phyloP scores from a whole-genome alignment of 2,888 invertebrate species.

The Ephialtes manifestator region DNA sequence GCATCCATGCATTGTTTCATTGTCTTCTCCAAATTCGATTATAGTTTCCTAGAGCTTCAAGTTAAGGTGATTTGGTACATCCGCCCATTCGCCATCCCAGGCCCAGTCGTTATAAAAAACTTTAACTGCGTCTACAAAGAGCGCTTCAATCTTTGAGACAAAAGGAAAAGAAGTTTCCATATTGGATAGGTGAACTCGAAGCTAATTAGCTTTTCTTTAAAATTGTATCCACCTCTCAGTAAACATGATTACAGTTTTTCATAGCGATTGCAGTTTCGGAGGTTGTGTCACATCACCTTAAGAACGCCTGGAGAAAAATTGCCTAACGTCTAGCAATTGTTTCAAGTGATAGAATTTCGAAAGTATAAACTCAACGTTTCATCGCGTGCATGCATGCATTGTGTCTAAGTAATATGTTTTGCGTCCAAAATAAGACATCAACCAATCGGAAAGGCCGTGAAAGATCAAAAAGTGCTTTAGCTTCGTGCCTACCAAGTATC shows the following conservation, averaged over 20 bases:
- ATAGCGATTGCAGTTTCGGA: too few relatives aligned
- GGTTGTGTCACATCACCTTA: too few relatives aligned
- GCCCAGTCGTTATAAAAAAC: too few relatives aligned
- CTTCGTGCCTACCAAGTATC: slow-evolving; percentile 70
- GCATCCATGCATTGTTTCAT: slow-evolving; percentile 19
- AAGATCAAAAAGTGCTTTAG: slow-evolving; percentile 70
- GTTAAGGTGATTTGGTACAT: background rate
- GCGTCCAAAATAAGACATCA: background rate
- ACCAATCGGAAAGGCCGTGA: slow-evolving; percentile 22
- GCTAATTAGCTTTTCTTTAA: background rate
- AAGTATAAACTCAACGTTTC: background rate
- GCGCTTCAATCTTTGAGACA: too few relatives aligned
- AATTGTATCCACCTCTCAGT: too few relatives aligned
- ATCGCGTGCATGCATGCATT: slow-evolving; percentile 62
- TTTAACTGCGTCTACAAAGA: too few relatives aligned
- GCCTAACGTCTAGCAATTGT: background rate
- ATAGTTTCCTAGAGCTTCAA: background rate
- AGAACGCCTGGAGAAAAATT: background rate
- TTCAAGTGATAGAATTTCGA: background rate
- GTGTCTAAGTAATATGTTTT: background rate
- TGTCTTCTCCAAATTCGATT: background rate
- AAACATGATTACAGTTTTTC: too few relatives aligned
- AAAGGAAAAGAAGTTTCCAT: too few relatives aligned
- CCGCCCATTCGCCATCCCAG: too few relatives aligned
- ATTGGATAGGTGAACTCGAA: too few relatives aligned